Evolutionary conservation across 2,888 invertebrate genomes (phyloP).

Genomic region (Drepana falcataria): DNA sequence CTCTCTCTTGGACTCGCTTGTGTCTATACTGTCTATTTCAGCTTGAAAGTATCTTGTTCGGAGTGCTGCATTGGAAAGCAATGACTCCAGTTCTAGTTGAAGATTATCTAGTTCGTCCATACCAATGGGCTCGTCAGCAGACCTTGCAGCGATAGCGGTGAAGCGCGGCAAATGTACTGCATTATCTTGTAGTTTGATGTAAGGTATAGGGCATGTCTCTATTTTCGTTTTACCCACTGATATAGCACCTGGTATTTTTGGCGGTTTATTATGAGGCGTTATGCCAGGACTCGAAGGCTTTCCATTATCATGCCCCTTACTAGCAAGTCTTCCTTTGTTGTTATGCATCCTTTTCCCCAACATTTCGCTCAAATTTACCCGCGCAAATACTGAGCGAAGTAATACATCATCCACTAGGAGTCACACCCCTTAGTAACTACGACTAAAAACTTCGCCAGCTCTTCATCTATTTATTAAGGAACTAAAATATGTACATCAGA

Average conservation of each 20-base stretch:
- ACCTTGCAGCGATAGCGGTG: slow-evolving; percentile 81
- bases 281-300: slow-evolving; percentile 74
- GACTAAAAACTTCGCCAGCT: too few relatives aligned
- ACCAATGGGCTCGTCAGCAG: slow-evolving; percentile 86
- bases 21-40: slow-evolving; percentile 84
- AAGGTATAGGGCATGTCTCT: slow-evolving; percentile 77
- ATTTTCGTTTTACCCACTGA: slow-evolving; percentile 65
- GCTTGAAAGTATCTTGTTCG: slow-evolving; percentile 87
- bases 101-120: slow-evolving; percentile 93
- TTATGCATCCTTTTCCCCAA: slow-evolving; percentile 75
- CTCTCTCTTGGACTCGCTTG: slow-evolving; percentile 73
- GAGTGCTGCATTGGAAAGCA: slow-evolving; percentile 90
- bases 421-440: neutral
- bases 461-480: too few relatives aligned
- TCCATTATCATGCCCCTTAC: slow-evolving; percentile 69
- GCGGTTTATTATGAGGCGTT: slow-evolving; percentile 67
- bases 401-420: slow-evolving; percentile 15
- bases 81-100: slow-evolving; percentile 91
- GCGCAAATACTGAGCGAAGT: slow-evolving; percentile 43
- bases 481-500: too few relatives aligned
- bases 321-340: slow-evolving; percentile 69
- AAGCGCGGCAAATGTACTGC: slow-evolving; percentile 82
- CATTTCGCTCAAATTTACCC: slow-evolving; percentile 56
- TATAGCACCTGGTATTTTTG: slow-evolving; percentile 63
- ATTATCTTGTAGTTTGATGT: slow-evolving; percentile 85